Percentiles rank a stretch among this genome's conserved stretches.
These are phyloP conservation scores for Diabrotica undecimpunctata DNA, from an alignment of 1,140 invertebrate genomes.

Conservation along the genomic window DNA sequence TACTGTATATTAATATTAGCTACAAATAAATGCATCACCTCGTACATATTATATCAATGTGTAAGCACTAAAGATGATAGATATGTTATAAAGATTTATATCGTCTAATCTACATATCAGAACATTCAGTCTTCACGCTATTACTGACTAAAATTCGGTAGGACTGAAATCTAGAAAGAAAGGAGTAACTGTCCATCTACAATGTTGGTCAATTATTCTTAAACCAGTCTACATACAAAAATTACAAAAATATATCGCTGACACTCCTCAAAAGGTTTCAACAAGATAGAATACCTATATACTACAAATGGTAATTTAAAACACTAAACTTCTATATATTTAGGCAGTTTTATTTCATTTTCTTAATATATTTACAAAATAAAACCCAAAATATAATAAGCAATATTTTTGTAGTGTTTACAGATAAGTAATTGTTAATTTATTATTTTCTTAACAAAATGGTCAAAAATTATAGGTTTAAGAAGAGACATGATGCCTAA, in stretches of 20 bases:
- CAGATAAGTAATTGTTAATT: no score
- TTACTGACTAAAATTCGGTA: slow-evolving; percentile 18
- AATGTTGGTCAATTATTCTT: slow-evolving; percentile 31
- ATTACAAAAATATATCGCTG: slow-evolving; percentile 43
- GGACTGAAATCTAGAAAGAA: slow-evolving; percentile 12
- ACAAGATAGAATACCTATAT: slow-evolving; percentile 22
- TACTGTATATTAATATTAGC: no score
- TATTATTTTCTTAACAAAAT: no score
- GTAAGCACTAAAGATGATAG: slow-evolving; percentile 11
- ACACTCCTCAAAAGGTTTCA: slow-evolving; percentile 27
- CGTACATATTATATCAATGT: no score
- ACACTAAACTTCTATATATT: slow-evolving; percentile 23
- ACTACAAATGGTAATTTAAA: slow-evolving; percentile 24
- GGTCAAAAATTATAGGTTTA: no score
- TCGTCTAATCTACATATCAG: slow-evolving; percentile 20
- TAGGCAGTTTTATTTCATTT: no score
- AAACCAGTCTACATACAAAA: slow-evolving; percentile 39
- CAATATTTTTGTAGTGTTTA: no score
- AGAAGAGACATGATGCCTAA: no score
- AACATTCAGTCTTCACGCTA: slow-evolving; percentile 37
- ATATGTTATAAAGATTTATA: slow-evolving; percentile 31
- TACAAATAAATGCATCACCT: no score
- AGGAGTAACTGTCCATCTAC: slow-evolving; percentile 10
- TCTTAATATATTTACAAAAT: no score
- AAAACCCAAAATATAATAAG: no score